Evolutionary conservation across 2,113 vertebrate genomes (phyloP), one percentile per base, ranked within the genome.

Genomic region (Cryptomyrus ogoouensis): DNA sequence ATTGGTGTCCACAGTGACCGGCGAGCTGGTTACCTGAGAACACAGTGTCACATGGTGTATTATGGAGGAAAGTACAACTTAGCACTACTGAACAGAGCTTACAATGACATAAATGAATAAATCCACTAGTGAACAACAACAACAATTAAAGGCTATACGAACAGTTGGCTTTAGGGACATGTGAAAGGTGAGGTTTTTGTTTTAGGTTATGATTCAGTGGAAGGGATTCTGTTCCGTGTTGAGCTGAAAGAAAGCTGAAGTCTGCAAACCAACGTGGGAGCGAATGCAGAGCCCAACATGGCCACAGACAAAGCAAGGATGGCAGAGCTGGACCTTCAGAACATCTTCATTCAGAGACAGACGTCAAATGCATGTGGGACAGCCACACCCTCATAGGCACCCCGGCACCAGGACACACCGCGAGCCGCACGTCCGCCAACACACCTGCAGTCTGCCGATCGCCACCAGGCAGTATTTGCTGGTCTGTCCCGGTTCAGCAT

Each of bases 381-480:
- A 13, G 44, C 39, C 80, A 83, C 80, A n/a, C 39, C 19, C 83
- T 10, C 9, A n/a, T 12, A 84, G 35, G 39, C 21, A 47, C 35
- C 1, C 80, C 17, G 13, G 42, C 80, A 46, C 83, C 35, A 4
- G 17, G 44, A 83, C 80, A 83, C 80, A 83, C 74, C 15, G 35
- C 35, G n/a, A 19, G n/a, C 62, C 9, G n/a, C n/a, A 66, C 62
- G 62, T 66, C 70, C 21, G 21, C 10, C 2, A 3, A 35, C 92
- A 92, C 93, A 98, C 97, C 98, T 99, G 98, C 91, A 99, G 97
- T 85, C 98, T 96, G 58, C 98, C 98, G 31, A 99, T 99, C 24
- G 98, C 98, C 91, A 99, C 98, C 0, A 99, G 96, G 93, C 98
- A 99, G 90, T 99, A 99, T 95, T 99, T 99, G 91, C 98, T 98